Conservation (phyloP, 2,797 vertebrate species). For the Aeoliscus strigatus region DNA sequence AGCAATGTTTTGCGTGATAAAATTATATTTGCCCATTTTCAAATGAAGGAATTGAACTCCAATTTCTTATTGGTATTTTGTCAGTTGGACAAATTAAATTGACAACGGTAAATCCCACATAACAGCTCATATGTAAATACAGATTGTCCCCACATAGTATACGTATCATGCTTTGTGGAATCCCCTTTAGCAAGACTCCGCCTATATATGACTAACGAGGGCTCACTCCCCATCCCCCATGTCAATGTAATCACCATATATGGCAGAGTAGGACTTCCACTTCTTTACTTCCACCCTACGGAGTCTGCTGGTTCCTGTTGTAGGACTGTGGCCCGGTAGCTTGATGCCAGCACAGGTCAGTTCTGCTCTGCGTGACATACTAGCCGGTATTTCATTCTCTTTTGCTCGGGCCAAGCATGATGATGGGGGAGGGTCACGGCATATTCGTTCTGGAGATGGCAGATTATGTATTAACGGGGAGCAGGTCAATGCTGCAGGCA, state of each 20-base stretch:
- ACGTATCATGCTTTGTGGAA: conserved; percentile 22
- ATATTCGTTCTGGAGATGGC: conserved; percentile 56
- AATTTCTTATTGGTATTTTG: conserved; percentile 9
- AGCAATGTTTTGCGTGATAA: no score
- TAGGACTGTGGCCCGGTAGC: conserved; percentile 33
- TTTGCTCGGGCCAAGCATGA: conserved; percentile 22
- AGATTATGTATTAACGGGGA: conserved; percentile 63
- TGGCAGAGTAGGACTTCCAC: conserved; percentile 36
- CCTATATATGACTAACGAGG: conserved; percentile 43
- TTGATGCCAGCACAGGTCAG: conserved; percentile 54
- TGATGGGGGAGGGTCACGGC: conserved; percentile 25
- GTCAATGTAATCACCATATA: conserved; percentile 27
- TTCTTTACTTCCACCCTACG: conserved; percentile 23
- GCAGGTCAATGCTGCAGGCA: conserved; percentile 47
- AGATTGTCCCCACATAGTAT: conserved; percentile 23
- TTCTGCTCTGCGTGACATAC: conserved; percentile 47
- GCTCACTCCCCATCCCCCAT: conserved; percentile 36
- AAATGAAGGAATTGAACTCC: neutral
- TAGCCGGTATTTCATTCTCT: conserved; percentile 28
- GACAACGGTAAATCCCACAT: conserved; percentile 22
- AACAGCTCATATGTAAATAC: conserved; percentile 35
- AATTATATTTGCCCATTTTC: neutral
- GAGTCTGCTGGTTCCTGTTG: conserved; percentile 23
- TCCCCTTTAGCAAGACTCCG: conserved; percentile 29
- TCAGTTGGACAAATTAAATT: conserved; percentile 12